These are phyloP conservation scores for Eurytoma adleriae DNA, from an alignment of 2,888 invertebrate species.

Conservation along the genomic window DNA sequence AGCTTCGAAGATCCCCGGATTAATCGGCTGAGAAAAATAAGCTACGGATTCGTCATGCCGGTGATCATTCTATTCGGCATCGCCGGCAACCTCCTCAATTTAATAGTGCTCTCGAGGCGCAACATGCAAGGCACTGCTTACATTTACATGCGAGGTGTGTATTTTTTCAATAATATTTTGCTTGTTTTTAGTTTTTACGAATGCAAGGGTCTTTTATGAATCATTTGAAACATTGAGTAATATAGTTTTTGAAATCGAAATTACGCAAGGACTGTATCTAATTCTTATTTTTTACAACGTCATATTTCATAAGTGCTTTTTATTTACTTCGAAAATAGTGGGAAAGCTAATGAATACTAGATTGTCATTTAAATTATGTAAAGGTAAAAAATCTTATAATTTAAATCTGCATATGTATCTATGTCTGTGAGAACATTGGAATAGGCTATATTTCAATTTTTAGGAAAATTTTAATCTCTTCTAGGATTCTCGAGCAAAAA, in stretches of 20 bases:
- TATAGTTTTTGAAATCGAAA: background rate
- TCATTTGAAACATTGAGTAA: no score
- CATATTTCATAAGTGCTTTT: no score
- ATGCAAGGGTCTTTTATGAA: background rate
- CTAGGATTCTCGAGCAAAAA: no score
- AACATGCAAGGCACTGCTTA: conserved; percentile 89
- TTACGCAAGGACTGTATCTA: background rate
- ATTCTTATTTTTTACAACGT: no score
- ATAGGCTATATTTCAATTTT: no score
- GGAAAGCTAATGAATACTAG: no score
- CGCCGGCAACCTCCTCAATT: conserved; percentile 86
- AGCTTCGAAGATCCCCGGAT: conserved; percentile 80
- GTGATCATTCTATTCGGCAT: conserved; percentile 85
- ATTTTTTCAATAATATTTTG: background rate
- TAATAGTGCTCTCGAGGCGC: conserved; percentile 86
- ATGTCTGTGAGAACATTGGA: no score
- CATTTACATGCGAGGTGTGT: conserved; percentile 86
- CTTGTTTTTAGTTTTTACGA: background rate
- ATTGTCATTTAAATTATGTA: no score
- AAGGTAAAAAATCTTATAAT: no score
- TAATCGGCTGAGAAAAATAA: conserved; percentile 79
- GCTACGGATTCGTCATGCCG: conserved; percentile 83
- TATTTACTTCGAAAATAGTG: no score
- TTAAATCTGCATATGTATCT: no score
- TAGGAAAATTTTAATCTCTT: no score